phyloP scores from a whole-genome alignment of 2,113 vertebrate species.

The Fulica atra region DNA sequence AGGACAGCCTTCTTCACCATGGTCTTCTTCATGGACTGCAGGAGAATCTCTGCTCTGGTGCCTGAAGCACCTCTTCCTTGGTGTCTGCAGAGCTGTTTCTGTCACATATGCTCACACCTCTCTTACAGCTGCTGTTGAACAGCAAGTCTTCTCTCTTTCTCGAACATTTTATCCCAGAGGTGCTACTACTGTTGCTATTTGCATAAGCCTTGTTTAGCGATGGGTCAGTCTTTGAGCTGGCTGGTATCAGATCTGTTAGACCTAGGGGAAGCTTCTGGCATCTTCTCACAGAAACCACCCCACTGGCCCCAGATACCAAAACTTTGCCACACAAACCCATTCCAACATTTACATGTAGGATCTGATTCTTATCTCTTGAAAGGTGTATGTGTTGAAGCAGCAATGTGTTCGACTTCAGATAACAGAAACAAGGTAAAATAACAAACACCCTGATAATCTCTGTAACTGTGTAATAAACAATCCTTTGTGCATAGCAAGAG shows the following conservation, averaged over 20 bases:
- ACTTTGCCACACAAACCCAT: background rate
- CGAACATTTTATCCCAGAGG: background rate
- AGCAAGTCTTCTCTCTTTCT: background rate
- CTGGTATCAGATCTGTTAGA: fast-evolving
- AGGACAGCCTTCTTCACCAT: background rate
- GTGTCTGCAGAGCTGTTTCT: background rate
- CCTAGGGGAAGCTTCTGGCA: background rate
- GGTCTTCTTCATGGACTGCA: fast-evolving
- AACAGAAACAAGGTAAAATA: background rate
- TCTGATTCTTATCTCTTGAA: background rate
- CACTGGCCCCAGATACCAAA: background rate
- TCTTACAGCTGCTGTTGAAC: background rate
- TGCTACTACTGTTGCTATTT: fast-evolving
- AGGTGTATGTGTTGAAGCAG: background rate
- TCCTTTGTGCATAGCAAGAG: background rate
- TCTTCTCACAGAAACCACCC: background rate
- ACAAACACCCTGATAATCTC: background rate
- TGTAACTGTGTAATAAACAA: background rate
- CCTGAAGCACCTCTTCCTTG: background rate
- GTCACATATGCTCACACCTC: background rate
- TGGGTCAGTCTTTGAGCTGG: fast-evolving
- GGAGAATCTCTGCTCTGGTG: fast-evolving
- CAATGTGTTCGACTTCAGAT: background rate
- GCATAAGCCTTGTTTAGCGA: background rate
- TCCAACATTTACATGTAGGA: background rate